Evolutionary conservation across 2,888 invertebrate genomes (phyloP).

Genomic region (Shargacucullia verbasci): DNA sequence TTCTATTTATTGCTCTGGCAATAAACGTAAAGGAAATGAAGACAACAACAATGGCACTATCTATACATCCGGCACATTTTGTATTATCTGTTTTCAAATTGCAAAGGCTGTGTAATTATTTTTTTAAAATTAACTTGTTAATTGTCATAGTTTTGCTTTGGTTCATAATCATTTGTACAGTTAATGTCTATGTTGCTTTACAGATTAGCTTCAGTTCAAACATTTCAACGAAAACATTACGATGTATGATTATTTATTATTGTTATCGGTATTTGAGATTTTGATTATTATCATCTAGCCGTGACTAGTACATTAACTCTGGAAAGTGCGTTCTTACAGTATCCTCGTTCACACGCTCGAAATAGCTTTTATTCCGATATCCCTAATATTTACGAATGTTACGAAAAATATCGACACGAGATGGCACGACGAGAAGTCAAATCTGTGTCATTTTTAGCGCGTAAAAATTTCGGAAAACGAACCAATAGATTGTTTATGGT

Average conservation of each 20-base stretch:
- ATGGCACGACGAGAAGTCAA: too few species aligned
- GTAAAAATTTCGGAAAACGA: too few species aligned
- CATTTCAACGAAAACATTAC: too few species aligned
- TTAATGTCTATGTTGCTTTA: slow-evolving; percentile 5
- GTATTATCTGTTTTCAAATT: slow-evolving; percentile 72
- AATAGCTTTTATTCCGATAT: too few species aligned
- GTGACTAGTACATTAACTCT: too few species aligned
- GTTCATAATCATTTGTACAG: slow-evolving; percentile 11
- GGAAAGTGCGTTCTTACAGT: too few species aligned
- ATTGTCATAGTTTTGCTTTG: slow-evolving; percentile 60
- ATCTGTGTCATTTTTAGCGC: too few species aligned
- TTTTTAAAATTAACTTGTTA: slow-evolving; percentile 79
- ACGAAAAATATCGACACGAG: too few species aligned
- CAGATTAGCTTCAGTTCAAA: background rate
- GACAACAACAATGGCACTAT: slow-evolving; percentile 74
- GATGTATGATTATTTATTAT: too few species aligned
- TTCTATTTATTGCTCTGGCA: slow-evolving; percentile 66
- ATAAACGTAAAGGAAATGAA: slow-evolving; percentile 76
- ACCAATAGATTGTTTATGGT: slow-evolving; percentile 28
- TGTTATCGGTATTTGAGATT: background rate
- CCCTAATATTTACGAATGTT: too few species aligned
- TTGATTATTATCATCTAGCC: too few species aligned
- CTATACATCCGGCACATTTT: slow-evolving; percentile 72
- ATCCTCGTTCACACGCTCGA: too few species aligned
- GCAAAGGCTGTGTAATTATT: slow-evolving; percentile 69